Base-by-base conservation (phyloP, 2,888 invertebrate species). In the Scaptomyza reducta region DNA sequence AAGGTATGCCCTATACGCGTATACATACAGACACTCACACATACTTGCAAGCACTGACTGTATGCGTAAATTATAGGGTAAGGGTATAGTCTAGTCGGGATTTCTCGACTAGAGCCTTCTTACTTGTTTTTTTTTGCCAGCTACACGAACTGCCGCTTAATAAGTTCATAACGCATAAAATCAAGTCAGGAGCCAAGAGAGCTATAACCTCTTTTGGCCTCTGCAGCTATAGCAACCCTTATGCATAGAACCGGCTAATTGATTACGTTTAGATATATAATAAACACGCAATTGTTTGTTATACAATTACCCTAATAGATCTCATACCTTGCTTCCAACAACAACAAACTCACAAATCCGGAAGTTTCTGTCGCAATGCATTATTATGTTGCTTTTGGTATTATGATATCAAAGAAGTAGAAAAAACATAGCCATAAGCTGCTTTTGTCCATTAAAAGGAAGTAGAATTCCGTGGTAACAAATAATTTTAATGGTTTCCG, bases 401-500 rank as follows among this genome's bases (percentile, higher is more conserved):
- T 22, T 22, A 22, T 22, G 22, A 22, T 22, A 22, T 56, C 62
- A 54, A 61, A 29, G 51, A 69, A 27, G 51, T 59, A 29, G 49
- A 69, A 25, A 33, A 33, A 13, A 45, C 70, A 22, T 22, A 22
- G 5, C 49, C 22, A 49, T 72, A 83, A 86, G 80, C 88, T 64
- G 87, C 84, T 83, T 83, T 83, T 81, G 86, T 68, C 67, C 70
- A 64, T 54, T 54, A 80, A 83, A 88, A 83, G 83, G 88, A 83
- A 83, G 80, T 83, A 83, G 74, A 88, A 77, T 76, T 79, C 57
- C 51, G 40, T 55, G 50, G 38, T 59, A 67, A 68, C 61, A 44
- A 84, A 70, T 49, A 59, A 78, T 81, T 83, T 84, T 84, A 84
- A 84, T 84, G 78, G 81, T 88, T 84, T 84, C 83, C 83, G 88